Percentiles rank a stretch among this genome's conserved stretches.
Evolutionary conservation across 2,113 vertebrate species (phyloP).

Genomic region (Albula glossodonta): DNA sequence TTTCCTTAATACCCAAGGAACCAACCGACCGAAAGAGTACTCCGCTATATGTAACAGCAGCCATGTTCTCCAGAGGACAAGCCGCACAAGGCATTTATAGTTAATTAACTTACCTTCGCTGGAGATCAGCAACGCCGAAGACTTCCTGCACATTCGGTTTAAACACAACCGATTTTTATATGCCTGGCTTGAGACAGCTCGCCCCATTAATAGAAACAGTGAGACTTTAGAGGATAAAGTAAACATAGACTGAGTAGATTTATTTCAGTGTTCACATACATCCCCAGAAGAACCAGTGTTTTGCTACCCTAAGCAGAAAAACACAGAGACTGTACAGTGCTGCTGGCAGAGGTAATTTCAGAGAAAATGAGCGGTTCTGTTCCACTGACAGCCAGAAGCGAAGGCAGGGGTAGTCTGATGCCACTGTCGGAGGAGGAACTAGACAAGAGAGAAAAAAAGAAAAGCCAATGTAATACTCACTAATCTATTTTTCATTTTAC

Average conservation of each 20-base stretch:
- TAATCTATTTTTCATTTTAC: conserved; percentile 38
- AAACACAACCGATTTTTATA: not conserved
- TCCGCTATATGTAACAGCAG: not conserved
- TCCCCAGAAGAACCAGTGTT: conserved; percentile 4
- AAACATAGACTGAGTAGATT: conserved; percentile 1
- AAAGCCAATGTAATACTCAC: conserved; percentile 9
- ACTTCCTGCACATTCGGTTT: not conserved
- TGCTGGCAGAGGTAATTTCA: conserved; percentile 10
- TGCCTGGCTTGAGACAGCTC: not conserved
- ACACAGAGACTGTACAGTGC: not conserved
- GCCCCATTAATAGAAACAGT: not conserved
- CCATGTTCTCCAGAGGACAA: not conserved
- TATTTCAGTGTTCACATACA: conserved; percentile 1
- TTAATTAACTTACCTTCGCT: conserved; percentile 1
- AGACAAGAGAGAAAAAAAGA: not conserved
- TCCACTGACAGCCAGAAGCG: not conserved
- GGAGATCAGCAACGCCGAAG: not conserved
- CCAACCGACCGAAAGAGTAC: not conserved
- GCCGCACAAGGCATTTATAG: conserved; percentile 7
- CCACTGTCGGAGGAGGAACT: not conserved
- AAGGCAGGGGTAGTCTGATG: not conserved
- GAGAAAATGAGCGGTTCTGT: conserved; percentile 11
- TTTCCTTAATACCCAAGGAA: not conserved
- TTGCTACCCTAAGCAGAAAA: conserved; percentile 16
- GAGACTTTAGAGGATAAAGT: not conserved